Conservation (phyloP, 1,140 invertebrate genomes). For the Tetragonula clypearis region DNA sequence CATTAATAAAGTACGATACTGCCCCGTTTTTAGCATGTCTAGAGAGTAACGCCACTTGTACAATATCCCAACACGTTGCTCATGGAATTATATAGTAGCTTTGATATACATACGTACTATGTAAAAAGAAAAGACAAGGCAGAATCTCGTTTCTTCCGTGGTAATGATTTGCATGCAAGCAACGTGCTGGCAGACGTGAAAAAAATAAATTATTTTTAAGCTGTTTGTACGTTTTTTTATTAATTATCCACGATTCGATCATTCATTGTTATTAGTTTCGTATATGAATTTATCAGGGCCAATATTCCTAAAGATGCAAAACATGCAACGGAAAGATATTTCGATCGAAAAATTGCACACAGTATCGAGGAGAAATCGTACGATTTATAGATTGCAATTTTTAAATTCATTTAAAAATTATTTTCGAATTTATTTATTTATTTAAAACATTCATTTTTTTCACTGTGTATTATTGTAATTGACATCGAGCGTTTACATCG, state of each 20-base stretch:
- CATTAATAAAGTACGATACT: slow-evolving; percentile 37
- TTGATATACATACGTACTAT: neutral
- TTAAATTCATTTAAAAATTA: too few relatives aligned
- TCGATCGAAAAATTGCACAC: too few relatives aligned
- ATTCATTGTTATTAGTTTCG: neutral
- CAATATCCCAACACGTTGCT: neutral
- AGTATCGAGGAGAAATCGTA: too few relatives aligned
- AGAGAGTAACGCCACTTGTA: neutral
- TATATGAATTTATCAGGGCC: too few relatives aligned
- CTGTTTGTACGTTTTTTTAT: neutral
- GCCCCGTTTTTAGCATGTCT: neutral
- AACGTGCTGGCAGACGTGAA: too few relatives aligned
- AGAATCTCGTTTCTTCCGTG: neutral
- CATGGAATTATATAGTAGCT: neutral
- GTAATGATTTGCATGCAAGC: neutral
- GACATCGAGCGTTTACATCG: too few relatives aligned
- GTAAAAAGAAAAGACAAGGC: neutral
- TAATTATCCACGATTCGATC: neutral
- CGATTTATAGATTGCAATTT: too few relatives aligned
- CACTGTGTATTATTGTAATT: too few relatives aligned
- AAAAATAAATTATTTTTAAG: slow-evolving; percentile 48
- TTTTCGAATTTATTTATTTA: too few relatives aligned
- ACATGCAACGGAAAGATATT: too few relatives aligned
- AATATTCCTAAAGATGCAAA: too few relatives aligned
- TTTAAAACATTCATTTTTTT: too few relatives aligned